Percentiles rank a stretch among this genome's conserved stretches.
Evolutionary conservation across 2,113 vertebrate genomes (phyloP).

Genomic region (Rhizomys pruinosus): DNA sequence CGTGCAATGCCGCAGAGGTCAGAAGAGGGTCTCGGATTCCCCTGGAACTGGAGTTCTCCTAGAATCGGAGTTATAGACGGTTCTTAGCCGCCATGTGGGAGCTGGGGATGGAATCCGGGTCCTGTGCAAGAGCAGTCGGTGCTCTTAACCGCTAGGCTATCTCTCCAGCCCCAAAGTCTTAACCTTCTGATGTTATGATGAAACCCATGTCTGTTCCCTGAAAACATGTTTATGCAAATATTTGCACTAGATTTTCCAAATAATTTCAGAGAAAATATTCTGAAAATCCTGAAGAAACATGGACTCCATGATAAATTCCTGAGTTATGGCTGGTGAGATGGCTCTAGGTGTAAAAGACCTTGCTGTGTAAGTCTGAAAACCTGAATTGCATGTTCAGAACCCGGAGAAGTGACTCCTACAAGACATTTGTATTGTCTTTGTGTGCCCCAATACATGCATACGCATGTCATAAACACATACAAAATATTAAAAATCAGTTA

Average conservation of each 20-base stretch:
- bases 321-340: neutral
- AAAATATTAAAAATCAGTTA: neutral
- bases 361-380: neutral
- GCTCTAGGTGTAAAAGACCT: neutral
- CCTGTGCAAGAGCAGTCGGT: too few relatives aligned
- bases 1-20: too few relatives aligned
- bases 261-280: conserved; percentile 12
- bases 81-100: too few relatives aligned
- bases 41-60: too few relatives aligned
- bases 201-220: neutral
- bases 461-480: neutral
- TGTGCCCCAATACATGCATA: neutral
- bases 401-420: neutral
- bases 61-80: too few relatives aligned
- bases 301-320: neutral
- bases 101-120: too few relatives aligned
- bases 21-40: too few relatives aligned
- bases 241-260: neutral
- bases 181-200: neutral
- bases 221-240: neutral
- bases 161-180: too few relatives aligned
- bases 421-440: neutral
- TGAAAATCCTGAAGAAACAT: neutral
- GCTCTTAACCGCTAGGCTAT: too few relatives aligned
- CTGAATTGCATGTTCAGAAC: neutral